phyloP scores from a whole-genome alignment of 1,140 invertebrate species.

The Scaptomyza hsui region DNA sequence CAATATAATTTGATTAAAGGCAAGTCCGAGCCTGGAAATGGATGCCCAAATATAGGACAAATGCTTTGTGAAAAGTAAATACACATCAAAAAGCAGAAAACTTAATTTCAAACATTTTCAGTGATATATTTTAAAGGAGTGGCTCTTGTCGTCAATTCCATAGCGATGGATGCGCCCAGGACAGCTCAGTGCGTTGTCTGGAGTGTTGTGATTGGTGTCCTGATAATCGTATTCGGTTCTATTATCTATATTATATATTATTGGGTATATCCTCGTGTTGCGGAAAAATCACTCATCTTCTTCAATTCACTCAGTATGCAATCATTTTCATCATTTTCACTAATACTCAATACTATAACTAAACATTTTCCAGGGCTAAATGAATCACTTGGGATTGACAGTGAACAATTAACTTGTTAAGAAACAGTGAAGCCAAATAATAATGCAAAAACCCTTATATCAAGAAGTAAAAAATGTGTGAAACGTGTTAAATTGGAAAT shows the following conservation, averaged over 20 bases:
- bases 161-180: conserved; percentile 25
- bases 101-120: conserved; percentile 9
- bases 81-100: conserved; percentile 3
- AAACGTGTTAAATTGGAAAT: too few species aligned
- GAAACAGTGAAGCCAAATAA: too few species aligned
- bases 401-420: neutral
- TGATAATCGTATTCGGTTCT: conserved; percentile 5
- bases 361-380: neutral
- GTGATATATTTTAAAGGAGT: conserved; percentile 47
- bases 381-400: neutral
- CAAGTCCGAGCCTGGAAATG: conserved; percentile 9
- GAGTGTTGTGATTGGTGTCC: conserved; percentile 6
- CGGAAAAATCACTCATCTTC: neutral
- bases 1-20: conserved; percentile 65
- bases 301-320: neutral
- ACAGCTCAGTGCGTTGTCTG: conserved; percentile 36
- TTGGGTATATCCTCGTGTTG: neutral
- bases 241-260: conserved; percentile 9
- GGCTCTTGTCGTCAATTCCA: conserved; percentile 18
- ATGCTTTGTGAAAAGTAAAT: conserved; percentile 10
- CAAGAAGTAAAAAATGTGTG: too few species aligned
- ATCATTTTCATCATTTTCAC: neutral
- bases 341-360: neutral
- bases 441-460: too few species aligned
- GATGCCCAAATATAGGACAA: conserved; percentile 16